These are phyloP conservation scores for Emydura subglobosa DNA, from an alignment of 2,113 vertebrate species.

Conservation along the genomic window DNA sequence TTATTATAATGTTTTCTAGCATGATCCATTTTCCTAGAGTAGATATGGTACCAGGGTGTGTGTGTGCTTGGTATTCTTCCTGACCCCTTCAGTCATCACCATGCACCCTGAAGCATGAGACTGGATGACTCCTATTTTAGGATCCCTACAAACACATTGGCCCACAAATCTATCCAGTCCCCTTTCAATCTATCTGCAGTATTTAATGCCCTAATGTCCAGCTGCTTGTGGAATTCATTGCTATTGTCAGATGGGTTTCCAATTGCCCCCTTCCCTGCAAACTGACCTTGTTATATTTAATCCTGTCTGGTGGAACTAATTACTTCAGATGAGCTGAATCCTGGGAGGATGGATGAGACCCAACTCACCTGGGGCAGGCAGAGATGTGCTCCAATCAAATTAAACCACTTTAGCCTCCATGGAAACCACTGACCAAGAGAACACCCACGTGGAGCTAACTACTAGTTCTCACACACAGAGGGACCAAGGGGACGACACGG, in stretches of 20 bases:
- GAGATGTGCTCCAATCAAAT: not conserved
- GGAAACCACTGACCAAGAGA: conserved; percentile 14
- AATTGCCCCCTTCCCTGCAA: not conserved
- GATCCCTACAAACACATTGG: not conserved
- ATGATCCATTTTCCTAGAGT: not conserved
- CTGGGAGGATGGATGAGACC: rapidly evolving
- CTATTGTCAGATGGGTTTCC: rapidly evolving
- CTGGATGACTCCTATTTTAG: not conserved
- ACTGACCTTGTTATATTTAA: not conserved
- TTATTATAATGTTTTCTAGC: not conserved
- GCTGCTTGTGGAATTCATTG: rapidly evolving
- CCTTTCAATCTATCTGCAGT: rapidly evolving
- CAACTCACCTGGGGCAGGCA: not conserved
- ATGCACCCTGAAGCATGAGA: not conserved
- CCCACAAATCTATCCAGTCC: not conserved
- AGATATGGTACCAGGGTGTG: not conserved
- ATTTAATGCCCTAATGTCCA: not conserved
- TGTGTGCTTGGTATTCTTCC: not conserved
- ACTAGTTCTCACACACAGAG: not conserved
- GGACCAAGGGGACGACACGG: conserved; percentile 21
- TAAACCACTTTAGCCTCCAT: not conserved
- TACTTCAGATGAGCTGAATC: rapidly evolving
- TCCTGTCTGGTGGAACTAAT: not conserved
- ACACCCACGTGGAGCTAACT: conserved; percentile 1
- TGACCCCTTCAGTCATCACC: rapidly evolving